phyloP scores from a whole-genome alignment of 1,140 invertebrate genomes.

The Zophobas atratus region DNA sequence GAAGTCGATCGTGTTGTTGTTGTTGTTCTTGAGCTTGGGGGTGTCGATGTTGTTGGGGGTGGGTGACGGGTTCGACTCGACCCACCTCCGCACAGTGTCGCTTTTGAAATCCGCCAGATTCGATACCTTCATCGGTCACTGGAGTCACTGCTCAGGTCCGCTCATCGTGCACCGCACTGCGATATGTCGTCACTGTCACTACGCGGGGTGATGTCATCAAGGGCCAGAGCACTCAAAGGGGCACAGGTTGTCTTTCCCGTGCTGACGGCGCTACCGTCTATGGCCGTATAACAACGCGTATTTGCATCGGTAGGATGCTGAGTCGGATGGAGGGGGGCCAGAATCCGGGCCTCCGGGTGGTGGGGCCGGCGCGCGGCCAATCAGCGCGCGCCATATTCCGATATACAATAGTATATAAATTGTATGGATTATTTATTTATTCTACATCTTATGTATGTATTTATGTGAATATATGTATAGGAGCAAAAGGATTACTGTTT shows the following conservation, averaged over 20 bases:
- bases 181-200: conserved; percentile 57
- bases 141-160: conserved; percentile 8
- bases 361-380: conserved; percentile 63
- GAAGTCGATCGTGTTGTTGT: conserved; percentile 67
- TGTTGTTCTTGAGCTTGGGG: conserved; percentile 58
- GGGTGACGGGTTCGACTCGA: conserved; percentile 65
- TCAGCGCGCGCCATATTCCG: conserved; percentile 57
- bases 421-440: conserved; percentile 70
- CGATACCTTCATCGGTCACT: conserved; percentile 54
- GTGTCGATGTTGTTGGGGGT: conserved; percentile 61
- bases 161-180: conserved; percentile 45
- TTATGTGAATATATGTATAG: conserved; percentile 68
- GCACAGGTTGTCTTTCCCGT: conserved; percentile 47
- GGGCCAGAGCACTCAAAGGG: conserved; percentile 32
- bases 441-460: conserved; percentile 68
- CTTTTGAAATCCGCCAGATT: conserved; percentile 68
- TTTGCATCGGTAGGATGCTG: conserved; percentile 64
- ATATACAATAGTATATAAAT: conserved; percentile 70
- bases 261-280: conserved; percentile 61
- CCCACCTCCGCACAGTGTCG: conserved; percentile 67
- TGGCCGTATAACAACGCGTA: conserved; percentile 64
- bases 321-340: conserved; percentile 58
- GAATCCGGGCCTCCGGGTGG: conserved; percentile 62
- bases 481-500: conserved; percentile 64
- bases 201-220: conserved; percentile 43